These are phyloP conservation scores for Danio choprae DNA, from an alignment of 2,797 vertebrate species.

Conservation along the genomic window DNA sequence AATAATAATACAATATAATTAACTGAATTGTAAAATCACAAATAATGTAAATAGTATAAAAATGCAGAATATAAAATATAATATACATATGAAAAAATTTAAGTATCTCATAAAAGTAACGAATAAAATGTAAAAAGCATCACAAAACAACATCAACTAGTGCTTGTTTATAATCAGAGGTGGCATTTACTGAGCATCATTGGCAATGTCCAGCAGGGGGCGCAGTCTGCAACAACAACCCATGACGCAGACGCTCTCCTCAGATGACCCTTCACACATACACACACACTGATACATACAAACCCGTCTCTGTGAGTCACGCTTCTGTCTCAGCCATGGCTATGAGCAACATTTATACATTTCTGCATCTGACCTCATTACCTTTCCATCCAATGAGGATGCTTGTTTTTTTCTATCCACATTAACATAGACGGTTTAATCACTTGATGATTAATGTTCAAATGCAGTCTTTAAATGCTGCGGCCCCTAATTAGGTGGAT, in stretches of 20 bases:
- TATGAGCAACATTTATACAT: slow-evolving; percentile 47
- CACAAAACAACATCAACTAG: no score
- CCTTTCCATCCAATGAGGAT: slow-evolving; percentile 2
- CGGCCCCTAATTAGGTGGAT: slow-evolving; percentile 9
- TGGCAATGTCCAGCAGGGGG: slow-evolving; percentile 76
- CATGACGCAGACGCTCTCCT: slow-evolving; percentile 15
- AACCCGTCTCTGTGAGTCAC: slow-evolving; percentile 42
- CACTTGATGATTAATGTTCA: slow-evolving; percentile 32
- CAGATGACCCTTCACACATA: slow-evolving; percentile 49
- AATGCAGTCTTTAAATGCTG: neutral
- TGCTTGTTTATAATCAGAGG: neutral
- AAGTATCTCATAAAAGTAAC: no score
- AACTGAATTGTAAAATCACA: no score
- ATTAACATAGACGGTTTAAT: slow-evolving; percentile 26
- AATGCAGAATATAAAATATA: no score
- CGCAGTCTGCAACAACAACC: slow-evolving; percentile 61
- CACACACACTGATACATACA: slow-evolving; percentile 37
- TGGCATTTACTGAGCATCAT: slow-evolving; percentile 9
- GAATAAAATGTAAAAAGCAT: no score
- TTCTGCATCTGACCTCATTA: slow-evolving; percentile 36
- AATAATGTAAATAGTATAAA: no score
- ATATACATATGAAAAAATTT: no score
- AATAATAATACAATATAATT: no score
- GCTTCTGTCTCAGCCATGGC: slow-evolving; percentile 34
- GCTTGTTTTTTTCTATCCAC: slow-evolving; percentile 2